phyloP scores from a whole-genome alignment of 2,888 invertebrate genomes.

The Myopa tessellatipennis region DNA sequence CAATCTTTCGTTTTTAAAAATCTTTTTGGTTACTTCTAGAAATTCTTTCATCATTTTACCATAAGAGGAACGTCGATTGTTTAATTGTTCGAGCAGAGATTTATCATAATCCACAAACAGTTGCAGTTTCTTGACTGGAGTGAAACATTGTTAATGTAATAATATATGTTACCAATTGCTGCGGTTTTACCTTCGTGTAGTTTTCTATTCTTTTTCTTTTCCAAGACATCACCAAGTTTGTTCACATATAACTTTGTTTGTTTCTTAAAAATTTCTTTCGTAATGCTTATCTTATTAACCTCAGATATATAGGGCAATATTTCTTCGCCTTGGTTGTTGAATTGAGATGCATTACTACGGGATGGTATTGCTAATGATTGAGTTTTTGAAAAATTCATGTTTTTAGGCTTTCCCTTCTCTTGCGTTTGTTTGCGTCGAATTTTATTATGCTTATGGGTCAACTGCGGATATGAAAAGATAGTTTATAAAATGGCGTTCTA shows the following conservation, averaged over 20 bases:
- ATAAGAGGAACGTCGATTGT: constrained; percentile 17
- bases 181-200: not conserved
- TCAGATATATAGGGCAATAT: constrained; percentile 27
- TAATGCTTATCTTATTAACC: constrained; percentile 25
- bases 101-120: constrained; percentile 31
- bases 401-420: not conserved
- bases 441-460: not conserved
- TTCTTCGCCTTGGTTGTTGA: not conserved
- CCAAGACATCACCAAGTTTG: not conserved
- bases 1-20: not conserved
- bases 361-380: not conserved
- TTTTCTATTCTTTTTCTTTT: not conserved
- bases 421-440: not conserved
- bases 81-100: constrained; percentile 21
- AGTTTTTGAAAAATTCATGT: not conserved
- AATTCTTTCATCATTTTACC: not conserved
- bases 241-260: constrained; percentile 33
- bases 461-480: not conserved
- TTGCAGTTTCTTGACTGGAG: constrained; percentile 33
- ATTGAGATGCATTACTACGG: not conserved
- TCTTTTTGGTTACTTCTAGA: not conserved
- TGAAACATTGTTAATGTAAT: not conserved
- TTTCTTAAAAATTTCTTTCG: constrained; percentile 39
- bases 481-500: not conserved
- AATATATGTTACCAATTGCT: not conserved